These are phyloP conservation scores for Orestias chungarensis DNA, from an alignment of 2,797 vertebrate species.

Conservation along the genomic window DNA sequence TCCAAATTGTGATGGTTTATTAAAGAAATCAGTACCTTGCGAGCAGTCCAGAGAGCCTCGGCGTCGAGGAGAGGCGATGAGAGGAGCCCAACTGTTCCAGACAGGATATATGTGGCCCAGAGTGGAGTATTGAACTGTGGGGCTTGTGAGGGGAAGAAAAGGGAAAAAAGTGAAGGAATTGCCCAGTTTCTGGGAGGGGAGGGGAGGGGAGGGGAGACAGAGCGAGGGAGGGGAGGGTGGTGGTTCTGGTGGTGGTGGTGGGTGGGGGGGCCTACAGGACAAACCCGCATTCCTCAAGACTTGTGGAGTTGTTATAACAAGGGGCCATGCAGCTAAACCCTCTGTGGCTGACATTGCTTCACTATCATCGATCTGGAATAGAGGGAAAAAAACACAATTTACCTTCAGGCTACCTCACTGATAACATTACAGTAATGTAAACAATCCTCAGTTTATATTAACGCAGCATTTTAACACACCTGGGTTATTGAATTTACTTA, in stretches of 20 bases:
- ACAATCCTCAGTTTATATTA: conserved; percentile 4
- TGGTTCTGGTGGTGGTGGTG: conserved; percentile 71
- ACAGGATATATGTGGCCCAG: conserved; percentile 73
- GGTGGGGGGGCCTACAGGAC: conserved; percentile 81
- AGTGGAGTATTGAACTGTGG: conserved; percentile 81
- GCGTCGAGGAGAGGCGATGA: no score
- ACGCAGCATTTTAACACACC: neutral
- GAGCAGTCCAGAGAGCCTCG: conserved; percentile 63
- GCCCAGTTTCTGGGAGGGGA: conserved; percentile 85
- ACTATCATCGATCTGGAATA: conserved; percentile 41
- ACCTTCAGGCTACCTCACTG: conserved; percentile 24
- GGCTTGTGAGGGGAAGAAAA: conserved; percentile 76
- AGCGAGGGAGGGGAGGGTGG: conserved; percentile 44
- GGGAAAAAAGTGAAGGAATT: conserved; percentile 85
- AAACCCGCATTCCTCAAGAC: conserved; percentile 84
- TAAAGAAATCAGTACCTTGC: conserved; percentile 74
- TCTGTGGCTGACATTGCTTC: conserved; percentile 48
- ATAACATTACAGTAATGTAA: conserved; percentile 21
- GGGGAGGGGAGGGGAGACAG: conserved; percentile 85
- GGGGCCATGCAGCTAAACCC: conserved; percentile 60
- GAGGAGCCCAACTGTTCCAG: conserved; percentile 82
- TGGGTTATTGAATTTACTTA: neutral
- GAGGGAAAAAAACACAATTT: neutral
- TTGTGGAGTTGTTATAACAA: conserved; percentile 73
- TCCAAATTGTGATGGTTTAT: conserved; percentile 26